phyloP scores from a whole-genome alignment of 2,797 vertebrate species.

The Sphaeramia orbicularis region DNA sequence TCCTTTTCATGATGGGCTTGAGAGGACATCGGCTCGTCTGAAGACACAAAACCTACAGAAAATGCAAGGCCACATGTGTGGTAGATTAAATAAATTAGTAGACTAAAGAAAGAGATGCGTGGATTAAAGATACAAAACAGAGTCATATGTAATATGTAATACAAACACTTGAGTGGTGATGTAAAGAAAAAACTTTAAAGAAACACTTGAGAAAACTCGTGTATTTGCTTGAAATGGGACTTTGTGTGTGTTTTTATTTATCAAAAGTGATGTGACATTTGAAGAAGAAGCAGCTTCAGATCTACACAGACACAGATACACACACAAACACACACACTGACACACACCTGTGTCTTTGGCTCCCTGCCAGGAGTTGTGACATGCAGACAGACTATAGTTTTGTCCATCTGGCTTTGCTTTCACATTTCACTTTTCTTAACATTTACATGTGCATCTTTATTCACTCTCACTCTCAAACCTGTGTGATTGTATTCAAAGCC shows the following conservation, averaged over 20 bases:
- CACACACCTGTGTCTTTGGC: constrained; percentile 57
- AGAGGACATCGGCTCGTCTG: constrained; percentile 7
- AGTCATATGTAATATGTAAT: no score
- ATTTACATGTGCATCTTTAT: constrained; percentile 59
- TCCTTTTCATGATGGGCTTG: constrained; percentile 4
- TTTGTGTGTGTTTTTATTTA: constrained; percentile 6
- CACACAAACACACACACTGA: constrained; percentile 16
- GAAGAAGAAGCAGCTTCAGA: constrained; percentile 1
- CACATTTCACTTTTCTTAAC: constrained; percentile 39
- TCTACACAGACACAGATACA: constrained; percentile 7
- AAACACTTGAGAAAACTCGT: no score
- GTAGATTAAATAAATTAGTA: no score
- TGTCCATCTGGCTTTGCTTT: constrained; percentile 63
- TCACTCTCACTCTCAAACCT: constrained; percentile 44
- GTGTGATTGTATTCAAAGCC: constrained; percentile 39
- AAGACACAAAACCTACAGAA: constrained; percentile 7
- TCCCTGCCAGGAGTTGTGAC: constrained; percentile 51
- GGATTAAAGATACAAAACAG: constrained; percentile 13
- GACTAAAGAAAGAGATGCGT: background rate
- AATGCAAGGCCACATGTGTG: constrained; percentile 22
- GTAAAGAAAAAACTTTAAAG: constrained; percentile 1
- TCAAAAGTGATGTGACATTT: constrained; percentile 28
- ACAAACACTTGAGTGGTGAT: no score
- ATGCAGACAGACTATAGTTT: constrained; percentile 45
- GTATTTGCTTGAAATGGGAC: background rate